Evolutionary conservation across 2,113 vertebrate genomes (phyloP), one percentile per base, ranked within the genome.

Genomic region (Monarcha castaneiventris): DNA sequence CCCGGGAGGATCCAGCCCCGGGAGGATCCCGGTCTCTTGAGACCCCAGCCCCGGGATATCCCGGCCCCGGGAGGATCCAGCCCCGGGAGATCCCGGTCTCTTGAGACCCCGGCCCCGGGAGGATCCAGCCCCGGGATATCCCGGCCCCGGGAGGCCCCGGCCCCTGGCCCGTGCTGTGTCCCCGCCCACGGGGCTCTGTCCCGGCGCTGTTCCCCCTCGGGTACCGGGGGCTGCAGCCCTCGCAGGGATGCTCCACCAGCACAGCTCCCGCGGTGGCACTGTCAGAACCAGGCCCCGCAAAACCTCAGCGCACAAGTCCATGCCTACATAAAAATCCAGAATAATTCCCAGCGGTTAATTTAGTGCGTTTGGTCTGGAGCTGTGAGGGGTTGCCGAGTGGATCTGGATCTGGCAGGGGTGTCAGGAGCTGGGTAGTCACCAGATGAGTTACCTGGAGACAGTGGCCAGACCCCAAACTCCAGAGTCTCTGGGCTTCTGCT

Each of bases 251-350:
- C 48, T 76, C n/a, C 55, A 22, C 11, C 17, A 0, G 64, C 8
- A 7, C 46, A 5, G 77, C 39, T 33, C 46, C 33, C 6, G 4
- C 78, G 3, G 43, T 3, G 58, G 49, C 48, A 1, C 35, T 22
- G 3, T 2, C 30, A 2, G 33, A 74, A 14, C 7, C 59, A 2
- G 39, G 8, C 4, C 37, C 27, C 22, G 11, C 2, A 3, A 3
- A 16, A 13, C 3, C 22, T 13, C 46, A 5, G 44, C 41, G 39
- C 55, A 10, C 37, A 11, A 46, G 13, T 27, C 25, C 6, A 0
- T 17, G 33, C 6, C 25, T 9, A 0, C 21, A 1, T 13, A 8
- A n/a, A 35, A 44, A 18, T 4, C 16, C 10, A 2, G 23, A 14
- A 2, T 18, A 35, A 35, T 11, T 33, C 72, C 8, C 37, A 3